phyloP scores from a whole-genome alignment of 2,888 invertebrate genomes.

The Microctonus aethiopoides region DNA sequence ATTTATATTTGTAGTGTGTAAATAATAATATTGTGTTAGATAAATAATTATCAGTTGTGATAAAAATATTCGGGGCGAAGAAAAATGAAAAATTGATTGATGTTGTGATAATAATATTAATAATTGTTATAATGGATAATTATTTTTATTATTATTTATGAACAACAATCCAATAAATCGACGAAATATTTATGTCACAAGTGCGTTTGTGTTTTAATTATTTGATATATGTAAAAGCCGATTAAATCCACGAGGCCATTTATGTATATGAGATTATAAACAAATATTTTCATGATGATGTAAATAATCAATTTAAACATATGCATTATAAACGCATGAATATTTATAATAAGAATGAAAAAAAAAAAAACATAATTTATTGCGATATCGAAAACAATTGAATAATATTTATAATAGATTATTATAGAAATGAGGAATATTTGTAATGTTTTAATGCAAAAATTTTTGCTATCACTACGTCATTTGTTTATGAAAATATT shows the following conservation, averaged over 20 bases:
- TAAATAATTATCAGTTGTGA: background rate
- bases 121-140: too few species aligned
- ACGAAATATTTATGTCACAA: constrained; percentile 14
- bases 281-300: background rate
- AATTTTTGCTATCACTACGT: too few species aligned
- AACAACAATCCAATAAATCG: background rate
- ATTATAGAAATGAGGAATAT: too few species aligned
- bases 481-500: background rate
- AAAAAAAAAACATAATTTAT: background rate
- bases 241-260: background rate
- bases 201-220: background rate
- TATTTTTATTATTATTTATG: too few species aligned
- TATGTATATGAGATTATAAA: constrained; percentile 4
- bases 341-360: background rate
- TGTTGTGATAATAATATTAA: background rate
- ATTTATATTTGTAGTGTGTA: background rate
- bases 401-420: background rate
- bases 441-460: too few species aligned
- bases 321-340: background rate
- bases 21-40: background rate
- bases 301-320: background rate
- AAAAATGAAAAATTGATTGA: background rate
- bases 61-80: background rate
- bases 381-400: background rate
- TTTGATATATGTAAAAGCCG: background rate